Conservation (phyloP, 2,113 vertebrate genomes). For the Amblyornis subalaris region DNA sequence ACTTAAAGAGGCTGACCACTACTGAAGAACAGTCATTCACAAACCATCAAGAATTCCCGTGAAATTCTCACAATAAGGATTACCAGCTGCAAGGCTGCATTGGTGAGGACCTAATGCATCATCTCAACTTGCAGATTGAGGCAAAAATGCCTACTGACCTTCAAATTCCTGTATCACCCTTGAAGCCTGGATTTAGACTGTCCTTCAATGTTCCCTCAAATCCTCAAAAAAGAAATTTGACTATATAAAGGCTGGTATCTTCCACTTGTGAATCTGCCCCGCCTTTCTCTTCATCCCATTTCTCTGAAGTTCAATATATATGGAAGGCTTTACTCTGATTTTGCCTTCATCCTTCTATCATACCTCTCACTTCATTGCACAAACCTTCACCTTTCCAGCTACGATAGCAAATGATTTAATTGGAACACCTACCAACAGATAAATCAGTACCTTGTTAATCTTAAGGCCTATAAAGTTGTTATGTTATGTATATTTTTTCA, state of each 20-base stretch:
- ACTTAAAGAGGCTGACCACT: background rate
- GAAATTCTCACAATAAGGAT: background rate
- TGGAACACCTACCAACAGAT: background rate
- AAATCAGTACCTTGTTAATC: background rate
- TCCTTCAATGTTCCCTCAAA: background rate
- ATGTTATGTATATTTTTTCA: background rate
- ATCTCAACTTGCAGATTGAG: background rate
- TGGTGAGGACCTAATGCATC: background rate
- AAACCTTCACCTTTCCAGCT: background rate
- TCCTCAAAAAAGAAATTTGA: background rate
- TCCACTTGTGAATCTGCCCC: background rate
- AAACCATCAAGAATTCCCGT: background rate
- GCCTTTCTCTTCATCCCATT: background rate
- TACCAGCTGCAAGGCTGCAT: background rate
- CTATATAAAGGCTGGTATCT: background rate
- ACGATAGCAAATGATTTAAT: background rate
- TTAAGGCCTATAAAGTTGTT: background rate
- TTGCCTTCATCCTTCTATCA: background rate
- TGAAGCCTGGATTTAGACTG: background rate
- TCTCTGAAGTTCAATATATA: background rate
- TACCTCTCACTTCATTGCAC: background rate
- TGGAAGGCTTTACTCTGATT: background rate
- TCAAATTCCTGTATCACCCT: background rate
- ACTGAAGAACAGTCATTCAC: background rate
- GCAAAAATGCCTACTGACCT: background rate